These are phyloP conservation scores for Caenorhabditis sp. DNA, from an alignment of 2,888 invertebrate species.

Conservation along the genomic window DNA sequence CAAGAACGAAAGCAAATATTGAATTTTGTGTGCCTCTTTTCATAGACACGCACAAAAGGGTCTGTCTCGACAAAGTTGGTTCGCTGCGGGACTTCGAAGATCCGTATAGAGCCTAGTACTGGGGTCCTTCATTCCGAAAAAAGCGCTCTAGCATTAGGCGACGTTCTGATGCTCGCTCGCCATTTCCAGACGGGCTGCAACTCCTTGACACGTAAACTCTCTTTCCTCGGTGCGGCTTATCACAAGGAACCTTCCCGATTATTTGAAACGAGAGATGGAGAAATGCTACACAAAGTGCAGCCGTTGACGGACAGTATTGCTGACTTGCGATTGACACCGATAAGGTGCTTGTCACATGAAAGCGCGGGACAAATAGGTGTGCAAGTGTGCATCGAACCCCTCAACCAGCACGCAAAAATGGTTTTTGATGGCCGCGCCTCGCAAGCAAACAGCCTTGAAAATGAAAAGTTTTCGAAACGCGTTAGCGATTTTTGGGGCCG, in stretches of 20 bases:
- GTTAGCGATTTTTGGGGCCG: conserved; percentile 13
- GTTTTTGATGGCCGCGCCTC: conserved; percentile 36
- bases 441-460: conserved; percentile 41
- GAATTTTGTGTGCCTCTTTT: conserved; percentile 44
- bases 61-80: conserved; percentile 7
- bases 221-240: conserved; percentile 24
- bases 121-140: not conserved
- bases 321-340: conserved; percentile 40
- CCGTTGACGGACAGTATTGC: conserved; percentile 21
- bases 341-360: conserved; percentile 47
- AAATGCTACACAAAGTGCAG: conserved; percentile 31
- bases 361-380: conserved; percentile 14
- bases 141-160: not conserved
- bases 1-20: conserved; percentile 36
- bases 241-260: conserved; percentile 33
- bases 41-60: conserved; percentile 26
- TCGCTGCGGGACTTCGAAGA: not conserved
- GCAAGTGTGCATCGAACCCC: conserved; percentile 42
- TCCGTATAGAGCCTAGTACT: not conserved
- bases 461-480: conserved; percentile 28
- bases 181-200: not conserved
- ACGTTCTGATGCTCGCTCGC: conserved; percentile 1
- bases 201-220: not conserved
- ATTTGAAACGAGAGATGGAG: conserved; percentile 3
- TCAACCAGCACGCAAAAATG: conserved; percentile 42